Percentiles rank a stretch among this genome's conserved stretches.
phyloP scores from a whole-genome alignment of 2,797 vertebrate genomes.

The Pyrrhura leucotis region DNA sequence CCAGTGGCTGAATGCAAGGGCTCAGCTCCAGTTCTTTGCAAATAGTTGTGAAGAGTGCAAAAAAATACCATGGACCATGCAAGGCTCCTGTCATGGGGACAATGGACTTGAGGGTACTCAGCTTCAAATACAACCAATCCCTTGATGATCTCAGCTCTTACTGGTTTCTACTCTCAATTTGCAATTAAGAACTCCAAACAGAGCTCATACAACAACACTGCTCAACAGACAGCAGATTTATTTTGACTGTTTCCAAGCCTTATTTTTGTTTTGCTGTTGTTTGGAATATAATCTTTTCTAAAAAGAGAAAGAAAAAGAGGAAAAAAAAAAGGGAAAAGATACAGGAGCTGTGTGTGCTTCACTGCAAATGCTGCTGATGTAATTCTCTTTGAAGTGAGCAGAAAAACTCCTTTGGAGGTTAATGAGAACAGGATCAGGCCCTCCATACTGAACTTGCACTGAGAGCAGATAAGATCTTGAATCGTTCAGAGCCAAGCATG shows the following conservation, averaged over 20 bases:
- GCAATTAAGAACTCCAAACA: neutral
- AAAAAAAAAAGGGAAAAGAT: neutral
- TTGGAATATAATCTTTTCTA: neutral
- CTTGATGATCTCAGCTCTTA: neutral
- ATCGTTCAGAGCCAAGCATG: constrained; percentile 34
- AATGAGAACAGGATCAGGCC: constrained; percentile 47
- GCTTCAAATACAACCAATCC: neutral
- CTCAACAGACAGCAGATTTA: neutral
- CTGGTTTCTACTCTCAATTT: neutral
- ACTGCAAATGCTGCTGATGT: constrained; percentile 18
- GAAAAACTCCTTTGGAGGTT: constrained; percentile 40
- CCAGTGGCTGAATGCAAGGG: rapidly evolving
- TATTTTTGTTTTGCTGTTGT: neutral
- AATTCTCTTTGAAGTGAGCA: constrained; percentile 52
- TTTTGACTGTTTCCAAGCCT: neutral
- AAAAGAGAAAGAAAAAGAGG: neutral
- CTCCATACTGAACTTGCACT: neutral
- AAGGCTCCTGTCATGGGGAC: rapidly evolving
- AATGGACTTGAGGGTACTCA: neutral
- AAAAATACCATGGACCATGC: neutral
- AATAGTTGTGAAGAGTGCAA: neutral
- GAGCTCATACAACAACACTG: neutral
- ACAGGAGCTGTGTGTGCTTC: neutral
- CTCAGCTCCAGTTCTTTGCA: neutral
- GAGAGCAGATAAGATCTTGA: constrained; percentile 42